Evolutionary conservation across 2,888 invertebrate species (phyloP).

Genomic region (Toxonevra muliebris): DNA sequence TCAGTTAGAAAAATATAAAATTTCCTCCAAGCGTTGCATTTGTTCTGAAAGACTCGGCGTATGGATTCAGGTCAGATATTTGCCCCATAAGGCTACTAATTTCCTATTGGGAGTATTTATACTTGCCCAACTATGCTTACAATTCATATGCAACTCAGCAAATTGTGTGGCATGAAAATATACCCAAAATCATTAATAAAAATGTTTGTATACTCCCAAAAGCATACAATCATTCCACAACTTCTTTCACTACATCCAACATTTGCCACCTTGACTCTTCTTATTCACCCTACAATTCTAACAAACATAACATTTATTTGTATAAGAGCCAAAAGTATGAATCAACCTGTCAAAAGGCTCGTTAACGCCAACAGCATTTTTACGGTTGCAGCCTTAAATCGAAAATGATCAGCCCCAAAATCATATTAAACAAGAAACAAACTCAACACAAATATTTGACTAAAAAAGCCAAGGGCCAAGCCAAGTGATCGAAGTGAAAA

Average conservation of each 20-base stretch:
- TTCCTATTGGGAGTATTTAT: too few relatives aligned
- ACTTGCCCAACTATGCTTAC: too few relatives aligned
- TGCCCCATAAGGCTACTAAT: too few relatives aligned
- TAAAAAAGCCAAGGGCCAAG: conserved; percentile 39
- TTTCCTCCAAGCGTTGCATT: too few relatives aligned
- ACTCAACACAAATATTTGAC: conserved; percentile 14
- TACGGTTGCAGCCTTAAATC: conserved; percentile 53
- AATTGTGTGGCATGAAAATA: conserved; percentile 21
- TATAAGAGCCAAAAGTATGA: conserved; percentile 58
- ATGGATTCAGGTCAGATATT: too few relatives aligned
- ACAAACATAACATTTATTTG: conserved; percentile 35
- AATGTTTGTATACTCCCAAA: conserved; percentile 53
- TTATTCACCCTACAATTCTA: conserved; percentile 1
- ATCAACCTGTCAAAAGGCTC: conserved; percentile 64
- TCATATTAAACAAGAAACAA: conserved; percentile 36
- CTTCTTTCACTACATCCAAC: neutral
- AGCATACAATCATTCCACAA: conserved; percentile 30
- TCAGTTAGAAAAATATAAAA: too few relatives aligned
- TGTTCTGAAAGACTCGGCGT: too few relatives aligned
- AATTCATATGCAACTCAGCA: neutral
- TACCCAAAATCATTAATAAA: conserved; percentile 56
- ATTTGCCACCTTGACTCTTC: conserved; percentile 31
- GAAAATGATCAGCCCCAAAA: conserved; percentile 47
- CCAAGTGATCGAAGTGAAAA: conserved; percentile 28
- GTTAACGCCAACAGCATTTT: conserved; percentile 63